phyloP scores from a whole-genome alignment of 2,113 vertebrate species.

The Sialia sialis region DNA sequence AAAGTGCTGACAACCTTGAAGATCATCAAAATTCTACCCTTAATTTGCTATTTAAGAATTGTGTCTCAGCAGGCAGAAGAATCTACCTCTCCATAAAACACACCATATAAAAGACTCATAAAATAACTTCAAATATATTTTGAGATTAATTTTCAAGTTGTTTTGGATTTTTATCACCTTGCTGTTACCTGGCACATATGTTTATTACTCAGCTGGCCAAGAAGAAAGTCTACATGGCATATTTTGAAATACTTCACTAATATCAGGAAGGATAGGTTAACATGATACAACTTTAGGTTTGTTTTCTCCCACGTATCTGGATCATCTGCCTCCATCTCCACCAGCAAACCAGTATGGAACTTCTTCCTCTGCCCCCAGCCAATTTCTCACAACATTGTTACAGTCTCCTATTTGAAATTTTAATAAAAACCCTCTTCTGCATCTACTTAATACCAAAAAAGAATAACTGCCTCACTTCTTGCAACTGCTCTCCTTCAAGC shows the following conservation, averaged over 20 bases:
- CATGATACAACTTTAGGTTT: not conserved
- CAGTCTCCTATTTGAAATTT: not conserved
- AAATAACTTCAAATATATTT: not conserved
- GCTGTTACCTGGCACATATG: not conserved
- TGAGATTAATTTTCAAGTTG: not conserved
- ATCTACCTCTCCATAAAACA: not conserved
- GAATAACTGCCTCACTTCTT: not conserved
- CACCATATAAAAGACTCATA: not conserved
- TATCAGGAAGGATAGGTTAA: not conserved
- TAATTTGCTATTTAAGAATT: not conserved
- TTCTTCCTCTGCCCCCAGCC: too few species aligned
- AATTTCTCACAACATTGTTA: not conserved
- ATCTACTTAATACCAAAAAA: not conserved
- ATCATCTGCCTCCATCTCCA: not conserved
- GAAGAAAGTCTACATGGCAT: not conserved
- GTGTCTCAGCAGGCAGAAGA: not conserved
- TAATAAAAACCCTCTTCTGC: not conserved
- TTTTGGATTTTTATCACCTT: not conserved
- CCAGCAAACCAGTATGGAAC: not conserved
- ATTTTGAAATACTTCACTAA: not conserved
- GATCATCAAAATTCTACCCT: not conserved
- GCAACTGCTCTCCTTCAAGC: not conserved
- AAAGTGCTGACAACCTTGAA: not conserved
- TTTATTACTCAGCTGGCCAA: not conserved
- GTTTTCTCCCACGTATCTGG: not conserved